Conservation (phyloP, 2,113 vertebrate species). For the Menura novaehollandiae region DNA sequence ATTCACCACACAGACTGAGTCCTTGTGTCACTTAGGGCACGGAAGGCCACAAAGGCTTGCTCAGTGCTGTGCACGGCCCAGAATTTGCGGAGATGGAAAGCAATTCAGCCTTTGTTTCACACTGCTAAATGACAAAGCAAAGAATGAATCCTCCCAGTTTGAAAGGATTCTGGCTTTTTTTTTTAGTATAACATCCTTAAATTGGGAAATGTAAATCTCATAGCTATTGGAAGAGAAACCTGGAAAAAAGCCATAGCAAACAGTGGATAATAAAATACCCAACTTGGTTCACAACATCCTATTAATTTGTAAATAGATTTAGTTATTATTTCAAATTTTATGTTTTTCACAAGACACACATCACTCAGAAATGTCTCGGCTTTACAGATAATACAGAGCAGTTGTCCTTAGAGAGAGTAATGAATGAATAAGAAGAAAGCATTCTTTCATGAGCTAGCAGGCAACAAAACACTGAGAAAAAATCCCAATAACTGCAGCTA, state of each 20-base stretch:
- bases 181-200: background rate
- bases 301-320: background rate
- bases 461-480: constrained; percentile 2
- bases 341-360: background rate
- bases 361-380: background rate
- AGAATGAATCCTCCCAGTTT: background rate
- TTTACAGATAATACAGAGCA: background rate
- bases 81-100: background rate
- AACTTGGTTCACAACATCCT: background rate
- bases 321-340: background rate
- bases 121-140: background rate
- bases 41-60: background rate
- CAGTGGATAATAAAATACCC: background rate
- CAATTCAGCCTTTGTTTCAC: constrained; percentile 8
- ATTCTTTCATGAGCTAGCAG: background rate
- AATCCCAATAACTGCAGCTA: background rate
- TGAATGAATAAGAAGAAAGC: constrained; percentile 4
- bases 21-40: background rate
- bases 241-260: background rate
- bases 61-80: fast-evolving
- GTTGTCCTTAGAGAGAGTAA: background rate
- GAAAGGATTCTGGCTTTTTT: background rate
- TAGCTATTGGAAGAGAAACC: background rate
- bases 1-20: background rate
- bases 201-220: background rate